phyloP scores from a whole-genome alignment of 1,140 invertebrate species.

The Pectinophora gossypiella region DNA sequence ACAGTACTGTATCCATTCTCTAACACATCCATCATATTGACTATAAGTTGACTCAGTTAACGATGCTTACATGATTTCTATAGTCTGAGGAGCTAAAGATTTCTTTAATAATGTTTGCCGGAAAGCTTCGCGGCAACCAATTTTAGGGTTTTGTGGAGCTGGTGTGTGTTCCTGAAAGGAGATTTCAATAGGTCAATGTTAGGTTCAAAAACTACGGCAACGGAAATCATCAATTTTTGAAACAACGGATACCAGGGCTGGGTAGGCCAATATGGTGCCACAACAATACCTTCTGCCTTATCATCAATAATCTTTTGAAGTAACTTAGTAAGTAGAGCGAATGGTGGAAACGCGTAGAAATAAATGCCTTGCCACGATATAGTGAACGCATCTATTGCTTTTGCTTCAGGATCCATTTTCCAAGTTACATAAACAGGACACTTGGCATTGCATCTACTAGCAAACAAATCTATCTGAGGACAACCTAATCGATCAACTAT shows the following conservation, averaged over 20 bases:
- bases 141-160: not conserved
- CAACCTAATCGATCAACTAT: not conserved
- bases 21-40: not conserved
- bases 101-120: not conserved
- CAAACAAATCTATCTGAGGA: not conserved
- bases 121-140: not conserved
- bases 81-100: not conserved
- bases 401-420: not conserved
- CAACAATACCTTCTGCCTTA: not conserved
- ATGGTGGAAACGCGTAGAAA: not conserved
- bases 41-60: not conserved
- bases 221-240: not conserved
- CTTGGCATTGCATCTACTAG: not conserved
- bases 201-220: not conserved
- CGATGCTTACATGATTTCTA: not conserved
- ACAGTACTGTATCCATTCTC: not conserved
- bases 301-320: not conserved
- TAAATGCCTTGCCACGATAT: not conserved
- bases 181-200: not conserved
- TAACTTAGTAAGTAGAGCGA: not conserved
- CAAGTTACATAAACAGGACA: not conserved
- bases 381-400: not conserved
- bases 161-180: not conserved
- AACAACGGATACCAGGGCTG: not conserved
- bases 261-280: not conserved